Base-by-base conservation (phyloP, 2,797 vertebrate genomes). In the Poliocrania exsul region DNA sequence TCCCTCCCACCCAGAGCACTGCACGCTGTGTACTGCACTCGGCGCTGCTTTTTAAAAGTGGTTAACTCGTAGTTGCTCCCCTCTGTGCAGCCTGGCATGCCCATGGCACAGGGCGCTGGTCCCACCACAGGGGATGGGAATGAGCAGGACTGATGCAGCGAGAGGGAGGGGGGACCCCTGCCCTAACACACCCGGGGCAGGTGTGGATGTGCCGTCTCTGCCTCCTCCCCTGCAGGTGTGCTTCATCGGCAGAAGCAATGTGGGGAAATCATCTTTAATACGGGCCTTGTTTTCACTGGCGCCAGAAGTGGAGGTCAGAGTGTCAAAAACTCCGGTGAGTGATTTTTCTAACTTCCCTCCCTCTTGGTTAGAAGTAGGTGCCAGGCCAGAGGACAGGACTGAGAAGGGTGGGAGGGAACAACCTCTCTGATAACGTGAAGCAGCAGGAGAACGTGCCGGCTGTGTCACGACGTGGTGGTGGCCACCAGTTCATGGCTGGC, bases 221-320 rank as follows among this genome's bases (percentile, higher is more conserved):
- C 53, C 26, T 86, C 25, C 93, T 6, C 70, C 6, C 0, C 33
- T 13, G 42, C 96, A 99, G 99, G 99, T 99, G 56, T 99, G 99
- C 97, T 99, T 99, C 95, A 98, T 99, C 44, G 99, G 99, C 91
- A 98, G 99, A 65, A 99, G 99, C 97, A 99, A 99, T 16, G 99
- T 99, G 83, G 99, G 99, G 26, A 99, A 99, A 86, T 99, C 99
- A 0, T 99, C 99, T 16, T 97, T 99, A 81, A 99, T 99, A 97
- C 98, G 98, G 75, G 97, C 98, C 50, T 97, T 99, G 88, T 99
- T 99, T 96, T 98, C 99, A 5, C 94, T 99, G 87, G 97, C 98
- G 21, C 99, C 99, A 12, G 98, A 99, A 40, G 98, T 99, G 31
- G 99, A 99, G 92, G 98, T 99, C 74, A 93, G 98, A 93, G 96